Evolutionary conservation across 2,888 invertebrate species (phyloP).

Genomic region (Asteroscopus sphinx): DNA sequence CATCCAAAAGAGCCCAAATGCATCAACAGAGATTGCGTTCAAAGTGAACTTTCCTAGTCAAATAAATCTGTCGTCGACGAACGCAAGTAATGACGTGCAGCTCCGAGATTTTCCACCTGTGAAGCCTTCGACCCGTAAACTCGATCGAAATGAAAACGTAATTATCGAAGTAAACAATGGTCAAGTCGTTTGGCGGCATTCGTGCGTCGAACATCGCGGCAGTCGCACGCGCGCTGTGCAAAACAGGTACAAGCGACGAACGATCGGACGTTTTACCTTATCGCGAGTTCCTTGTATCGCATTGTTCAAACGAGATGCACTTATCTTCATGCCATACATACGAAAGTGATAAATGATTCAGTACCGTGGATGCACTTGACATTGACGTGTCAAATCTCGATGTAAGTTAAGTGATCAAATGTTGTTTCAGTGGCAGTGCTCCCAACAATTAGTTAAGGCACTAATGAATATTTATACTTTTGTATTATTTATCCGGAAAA

Average conservation of each 20-base stretch:
- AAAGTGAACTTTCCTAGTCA: slow-evolving; percentile 52
- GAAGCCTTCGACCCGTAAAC: slow-evolving; percentile 84
- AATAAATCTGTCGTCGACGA: slow-evolving; percentile 54
- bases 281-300: slow-evolving; percentile 71
- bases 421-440: slow-evolving; percentile 74
- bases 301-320: slow-evolving; percentile 74
- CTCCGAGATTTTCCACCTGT: slow-evolving; percentile 81
- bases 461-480: slow-evolving; percentile 78
- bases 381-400: slow-evolving; percentile 67
- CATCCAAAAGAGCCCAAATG: too few species aligned
- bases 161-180: slow-evolving; percentile 88
- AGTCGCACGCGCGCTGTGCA: slow-evolving; percentile 77
- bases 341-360: slow-evolving; percentile 66
- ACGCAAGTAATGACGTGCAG: slow-evolving; percentile 66
- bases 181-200: slow-evolving; percentile 80
- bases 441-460: slow-evolving; percentile 69
- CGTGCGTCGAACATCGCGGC: slow-evolving; percentile 82
- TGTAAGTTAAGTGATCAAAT: slow-evolving; percentile 64
- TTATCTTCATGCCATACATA: slow-evolving; percentile 68
- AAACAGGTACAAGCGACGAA: slow-evolving; percentile 71
- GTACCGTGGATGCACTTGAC: slow-evolving; percentile 77
- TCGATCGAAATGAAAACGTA: slow-evolving; percentile 86
- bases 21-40: slow-evolving; percentile 21
- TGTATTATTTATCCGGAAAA: slow-evolving; percentile 77
- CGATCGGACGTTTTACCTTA: slow-evolving; percentile 76